Base-by-base conservation (phyloP, 1,140 invertebrate genomes). In the Drosophila pectinifera region DNA sequence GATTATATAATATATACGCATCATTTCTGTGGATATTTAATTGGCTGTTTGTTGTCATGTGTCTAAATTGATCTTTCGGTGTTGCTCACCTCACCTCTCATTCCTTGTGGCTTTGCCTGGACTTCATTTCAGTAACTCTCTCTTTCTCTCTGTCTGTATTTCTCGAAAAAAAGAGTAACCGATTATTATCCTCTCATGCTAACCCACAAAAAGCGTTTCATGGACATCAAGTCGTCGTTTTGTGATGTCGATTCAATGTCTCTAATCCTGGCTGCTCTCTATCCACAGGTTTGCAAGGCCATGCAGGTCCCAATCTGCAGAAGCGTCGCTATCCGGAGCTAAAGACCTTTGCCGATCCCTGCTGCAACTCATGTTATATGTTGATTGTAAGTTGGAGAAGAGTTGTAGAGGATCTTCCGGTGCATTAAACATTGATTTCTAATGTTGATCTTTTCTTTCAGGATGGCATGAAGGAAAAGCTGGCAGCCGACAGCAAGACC, bases 261-360 rank as follows among this genome's bases (percentile, higher is more conserved):
- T 39, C 34, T 82, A 45, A 54, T 43, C 5, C 39, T 7, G 5
- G 0, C 2, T 31, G 11, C 3, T 39, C 20, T 76, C 16, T 65
- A 7, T 73, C 49, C 53, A 45, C 80, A 95, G 94, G 94, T 90
- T 93, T 97, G 45, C 96, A 97, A 94, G 96, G 97, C 92, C 97
- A 98, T 93, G 96, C 97, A 0, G 96, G 96, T 48, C 97, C 97
- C 5, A 98, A 97, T 93, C 94, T 98, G 67, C 94, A 96, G 72
- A 98, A 97, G 90, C 94, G 97, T 38, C 97, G 98, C 92, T 96
- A 96, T 49, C 96, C 97, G 0, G 98, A 99, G 92, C 93, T 98
- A 49, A 97, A 98, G 92, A 94, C 96, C 1, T 97, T 97, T 81
- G 93, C 94, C 0, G 97, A 98, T 73, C 96, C 98, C 0, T 99